Evolutionary conservation across 2,113 vertebrate genomes (phyloP).

Genomic region (Alosa alosa): DNA sequence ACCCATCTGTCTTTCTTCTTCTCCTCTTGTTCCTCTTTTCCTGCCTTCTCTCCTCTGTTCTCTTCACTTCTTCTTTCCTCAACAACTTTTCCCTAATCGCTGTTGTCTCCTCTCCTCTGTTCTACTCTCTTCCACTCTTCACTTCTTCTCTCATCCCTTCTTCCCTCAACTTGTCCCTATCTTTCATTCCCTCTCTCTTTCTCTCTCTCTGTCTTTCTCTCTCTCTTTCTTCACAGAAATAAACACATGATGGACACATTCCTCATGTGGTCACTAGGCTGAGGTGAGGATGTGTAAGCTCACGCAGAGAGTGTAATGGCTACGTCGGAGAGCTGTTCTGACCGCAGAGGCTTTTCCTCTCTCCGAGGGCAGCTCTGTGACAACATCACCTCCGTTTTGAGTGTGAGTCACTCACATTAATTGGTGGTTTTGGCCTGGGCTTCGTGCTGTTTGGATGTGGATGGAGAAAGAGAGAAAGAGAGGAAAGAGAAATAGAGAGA

Average conservation of each 20-base stretch:
- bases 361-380: neutral
- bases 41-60: neutral
- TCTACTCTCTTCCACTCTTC: neutral
- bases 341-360: neutral
- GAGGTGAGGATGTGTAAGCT: neutral
- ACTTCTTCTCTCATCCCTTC: neutral
- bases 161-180: neutral
- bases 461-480: neutral
- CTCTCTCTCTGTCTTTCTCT: neutral
- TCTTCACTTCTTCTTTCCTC: neutral
- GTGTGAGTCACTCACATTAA: neutral
- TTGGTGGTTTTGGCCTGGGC: conserved; percentile 11
- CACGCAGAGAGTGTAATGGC: neutral
- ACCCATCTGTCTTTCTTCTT: neutral
- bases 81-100: neutral
- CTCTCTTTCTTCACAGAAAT: neutral
- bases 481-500: too few relatives aligned
- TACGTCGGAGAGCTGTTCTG: neutral
- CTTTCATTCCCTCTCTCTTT: neutral
- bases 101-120: neutral
- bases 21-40: neutral
- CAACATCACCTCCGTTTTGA: neutral
- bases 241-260: neutral
- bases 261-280: neutral
- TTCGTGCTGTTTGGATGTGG: neutral